A percentile compares a stretch with the other conserved stretches of the same genome.
Evolutionary conservation across 1,140 invertebrate genomes (phyloP).

Genomic region (fruit fly (Drosophila melanogaster)): DNA sequence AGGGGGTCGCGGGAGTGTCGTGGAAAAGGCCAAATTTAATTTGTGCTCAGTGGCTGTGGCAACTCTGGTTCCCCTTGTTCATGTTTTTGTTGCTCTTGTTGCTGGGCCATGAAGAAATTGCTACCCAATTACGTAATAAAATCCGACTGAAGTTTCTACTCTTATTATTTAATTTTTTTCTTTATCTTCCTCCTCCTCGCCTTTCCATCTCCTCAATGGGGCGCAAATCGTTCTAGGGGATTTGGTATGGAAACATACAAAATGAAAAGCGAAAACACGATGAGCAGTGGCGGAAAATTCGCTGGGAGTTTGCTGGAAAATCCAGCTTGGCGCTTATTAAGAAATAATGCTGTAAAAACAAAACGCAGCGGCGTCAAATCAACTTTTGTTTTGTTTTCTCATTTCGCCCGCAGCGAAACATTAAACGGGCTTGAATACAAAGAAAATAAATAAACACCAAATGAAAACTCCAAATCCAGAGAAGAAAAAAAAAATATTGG

Average conservation of each 20-base stretch:
- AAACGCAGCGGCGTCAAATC: constrained; percentile 71
- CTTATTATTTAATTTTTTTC: constrained; percentile 83
- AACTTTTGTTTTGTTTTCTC: constrained; percentile 55
- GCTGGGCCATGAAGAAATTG: constrained; percentile 76
- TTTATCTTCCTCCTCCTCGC: constrained; percentile 30
- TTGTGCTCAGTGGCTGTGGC: constrained; percentile 71
- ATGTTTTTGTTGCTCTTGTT: constrained; percentile 18
- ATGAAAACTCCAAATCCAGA: not conserved
- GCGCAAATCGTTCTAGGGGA: constrained; percentile 43
- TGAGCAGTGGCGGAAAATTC: constrained; percentile 1
- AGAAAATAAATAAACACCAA: constrained; percentile 6
- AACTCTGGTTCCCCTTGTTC: constrained; percentile 28
- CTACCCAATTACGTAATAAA: constrained; percentile 83
- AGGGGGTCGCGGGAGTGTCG: not conserved
- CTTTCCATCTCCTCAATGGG: constrained; percentile 5
- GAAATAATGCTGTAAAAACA: constrained; percentile 78
- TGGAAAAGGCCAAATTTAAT: constrained; percentile 76
- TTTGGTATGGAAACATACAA: constrained; percentile 10
- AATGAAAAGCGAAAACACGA: constrained; percentile 2
- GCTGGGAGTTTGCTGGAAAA: constrained; percentile 10
- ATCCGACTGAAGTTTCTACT: constrained; percentile 81
- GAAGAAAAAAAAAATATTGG: not conserved
- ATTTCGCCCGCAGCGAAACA: constrained; percentile 33
- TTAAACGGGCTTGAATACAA: constrained; percentile 28
- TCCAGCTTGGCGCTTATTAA: constrained; percentile 71